Evolutionary conservation across 2,888 invertebrate species (phyloP).

Genomic region (Cosmia trapezina): DNA sequence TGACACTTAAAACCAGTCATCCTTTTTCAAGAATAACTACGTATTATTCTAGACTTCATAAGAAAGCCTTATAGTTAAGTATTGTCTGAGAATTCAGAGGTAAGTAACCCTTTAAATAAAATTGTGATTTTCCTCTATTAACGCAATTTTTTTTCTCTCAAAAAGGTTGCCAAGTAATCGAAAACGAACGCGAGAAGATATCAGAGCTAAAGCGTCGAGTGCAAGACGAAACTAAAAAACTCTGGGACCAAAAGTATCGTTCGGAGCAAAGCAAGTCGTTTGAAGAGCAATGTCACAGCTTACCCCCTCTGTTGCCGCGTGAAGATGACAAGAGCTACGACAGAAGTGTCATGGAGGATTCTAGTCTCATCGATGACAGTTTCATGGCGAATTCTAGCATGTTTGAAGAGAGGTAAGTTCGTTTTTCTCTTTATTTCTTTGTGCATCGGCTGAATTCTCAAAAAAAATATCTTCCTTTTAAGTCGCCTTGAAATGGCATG

Average conservation of each 20-base stretch:
- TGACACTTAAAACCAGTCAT: not conserved
- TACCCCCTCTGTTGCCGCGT: constrained; percentile 56
- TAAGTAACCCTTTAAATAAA: not conserved
- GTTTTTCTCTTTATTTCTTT: too few species aligned
- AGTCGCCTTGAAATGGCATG: not conserved
- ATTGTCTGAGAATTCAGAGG: not conserved
- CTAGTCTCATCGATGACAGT: constrained; percentile 78
- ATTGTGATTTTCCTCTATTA: not conserved
- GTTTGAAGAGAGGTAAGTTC: constrained; percentile 84
- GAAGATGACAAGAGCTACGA: constrained; percentile 61
- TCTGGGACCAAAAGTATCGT: constrained; percentile 92
- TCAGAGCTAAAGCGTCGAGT: constrained; percentile 96
- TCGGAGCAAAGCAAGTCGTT: constrained; percentile 69
- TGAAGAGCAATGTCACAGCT: constrained; percentile 74
- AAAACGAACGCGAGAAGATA: constrained; percentile 96
- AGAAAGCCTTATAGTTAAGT: not conserved
- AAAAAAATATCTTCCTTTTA: too few species aligned
- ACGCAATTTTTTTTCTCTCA: too few species aligned
- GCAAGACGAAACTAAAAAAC: constrained; percentile 96
- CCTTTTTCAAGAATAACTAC: not conserved
- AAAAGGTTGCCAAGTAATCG: constrained; percentile 96
- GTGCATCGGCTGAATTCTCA: too few species aligned
- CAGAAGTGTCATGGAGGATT: constrained; percentile 71
- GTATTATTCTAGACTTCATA: not conserved
- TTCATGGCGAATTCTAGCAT: constrained; percentile 79